phyloP scores from a whole-genome alignment of 2,113 vertebrate species.

The Oncorhynchus nerka region DNA sequence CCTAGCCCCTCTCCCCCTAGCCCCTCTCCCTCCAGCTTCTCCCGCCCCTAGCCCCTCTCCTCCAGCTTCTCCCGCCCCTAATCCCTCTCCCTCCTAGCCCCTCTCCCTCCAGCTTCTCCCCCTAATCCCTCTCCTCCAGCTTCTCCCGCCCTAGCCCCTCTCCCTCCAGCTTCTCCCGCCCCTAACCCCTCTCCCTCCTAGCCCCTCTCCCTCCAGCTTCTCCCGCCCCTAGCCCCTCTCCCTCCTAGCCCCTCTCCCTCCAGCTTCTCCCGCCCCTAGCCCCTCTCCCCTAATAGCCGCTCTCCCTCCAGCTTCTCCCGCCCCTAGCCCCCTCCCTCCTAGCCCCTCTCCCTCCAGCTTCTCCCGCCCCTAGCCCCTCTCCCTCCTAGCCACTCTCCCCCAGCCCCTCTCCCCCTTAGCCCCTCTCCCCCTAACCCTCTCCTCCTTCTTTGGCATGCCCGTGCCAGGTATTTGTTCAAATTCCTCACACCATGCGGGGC shows the following conservation, averaged over 20 bases:
- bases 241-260: conserved; percentile 3
- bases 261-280: too few species aligned
- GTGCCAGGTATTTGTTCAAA: conserved; percentile 84
- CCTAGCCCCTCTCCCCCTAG: too few species aligned
- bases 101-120: not conserved
- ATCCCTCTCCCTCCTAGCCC: conserved; percentile 5
- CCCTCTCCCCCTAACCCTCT: conserved; percentile 24
- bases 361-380: not conserved
- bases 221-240: not conserved
- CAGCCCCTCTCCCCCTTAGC: not conserved
- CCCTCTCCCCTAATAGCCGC: too few species aligned
- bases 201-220: not conserved
- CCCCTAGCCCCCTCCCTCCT: too few species aligned
- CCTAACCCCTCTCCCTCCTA: not conserved
- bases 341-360: too few species aligned
- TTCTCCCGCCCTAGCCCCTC: too few species aligned
- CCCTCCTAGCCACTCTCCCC: too few species aligned
- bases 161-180: not conserved
- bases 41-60: too few species aligned
- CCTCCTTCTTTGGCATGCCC: conserved; percentile 71
- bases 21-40: too few species aligned
- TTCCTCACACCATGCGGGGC: conserved; percentile 83
- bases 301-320: too few species aligned
- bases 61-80: not conserved
- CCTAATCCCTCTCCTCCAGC: too few species aligned